phyloP scores from a whole-genome alignment of 1,140 invertebrate species.

The Leptinotarsa lineolata region DNA sequence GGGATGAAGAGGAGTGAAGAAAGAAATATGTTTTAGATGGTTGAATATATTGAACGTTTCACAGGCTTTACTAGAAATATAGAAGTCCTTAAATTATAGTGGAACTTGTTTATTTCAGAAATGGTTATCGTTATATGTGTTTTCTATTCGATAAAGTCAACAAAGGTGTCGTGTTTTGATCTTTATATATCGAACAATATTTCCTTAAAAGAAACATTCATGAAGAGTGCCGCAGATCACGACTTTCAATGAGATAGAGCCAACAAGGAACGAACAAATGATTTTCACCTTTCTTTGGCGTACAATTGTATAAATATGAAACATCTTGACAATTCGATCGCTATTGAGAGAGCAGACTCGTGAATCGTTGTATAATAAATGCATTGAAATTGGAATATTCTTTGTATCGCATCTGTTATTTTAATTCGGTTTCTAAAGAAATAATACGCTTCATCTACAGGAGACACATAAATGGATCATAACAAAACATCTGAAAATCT shows the following conservation, averaged over 20 bases:
- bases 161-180: constrained; percentile 5
- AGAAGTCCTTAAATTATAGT: too few species aligned
- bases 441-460: too few species aligned
- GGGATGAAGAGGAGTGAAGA: too few species aligned
- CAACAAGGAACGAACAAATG: background rate
- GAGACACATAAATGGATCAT: background rate
- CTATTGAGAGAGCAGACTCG: too few species aligned
- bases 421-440: too few species aligned
- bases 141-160: background rate
- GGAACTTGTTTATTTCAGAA: too few species aligned
- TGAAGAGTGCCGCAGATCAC: background rate
- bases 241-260: background rate
- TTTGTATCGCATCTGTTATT: too few species aligned
- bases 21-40: too few species aligned
- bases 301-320: background rate
- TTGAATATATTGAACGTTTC: too few species aligned
- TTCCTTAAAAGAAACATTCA: background rate
- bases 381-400: too few species aligned
- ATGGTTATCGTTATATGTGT: background rate
- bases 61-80: too few species aligned
- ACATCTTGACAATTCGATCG: background rate
- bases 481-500: background rate
- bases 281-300: background rate
- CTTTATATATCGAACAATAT: background rate
- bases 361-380: too few species aligned